These are phyloP conservation scores for Microchirus variegatus DNA, from an alignment of 2,797 vertebrate genomes.

Conservation along the genomic window DNA sequence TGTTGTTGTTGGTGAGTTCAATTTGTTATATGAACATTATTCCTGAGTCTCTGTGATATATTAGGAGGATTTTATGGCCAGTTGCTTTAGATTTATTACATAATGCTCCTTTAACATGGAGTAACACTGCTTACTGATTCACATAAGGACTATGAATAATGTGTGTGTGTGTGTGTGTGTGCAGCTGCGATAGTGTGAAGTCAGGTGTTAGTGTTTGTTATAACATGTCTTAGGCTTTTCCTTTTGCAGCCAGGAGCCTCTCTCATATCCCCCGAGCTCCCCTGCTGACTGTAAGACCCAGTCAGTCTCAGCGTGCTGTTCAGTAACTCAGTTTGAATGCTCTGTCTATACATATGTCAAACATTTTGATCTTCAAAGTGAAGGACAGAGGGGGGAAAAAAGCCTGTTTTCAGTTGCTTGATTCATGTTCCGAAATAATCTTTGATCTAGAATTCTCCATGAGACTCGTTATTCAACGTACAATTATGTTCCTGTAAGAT, in stretches of 20 bases:
- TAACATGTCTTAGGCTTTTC: conserved; percentile 19
- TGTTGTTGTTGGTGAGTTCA: no score
- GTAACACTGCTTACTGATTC: conserved; percentile 29
- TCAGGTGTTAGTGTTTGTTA: conserved; percentile 23
- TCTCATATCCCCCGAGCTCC: conserved; percentile 22
- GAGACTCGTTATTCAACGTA: conserved; percentile 23
- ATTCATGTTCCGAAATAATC: conserved; percentile 32
- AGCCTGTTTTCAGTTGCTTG: conserved; percentile 19
- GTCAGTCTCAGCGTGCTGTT: conserved; percentile 32
- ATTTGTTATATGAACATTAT: no score
- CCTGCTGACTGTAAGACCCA: conserved; percentile 26
- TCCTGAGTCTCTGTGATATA: no score
- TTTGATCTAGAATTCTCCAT: conserved; percentile 51
- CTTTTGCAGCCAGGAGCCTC: conserved; percentile 25
- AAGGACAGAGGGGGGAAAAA: conserved; percentile 32
- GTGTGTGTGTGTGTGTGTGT: conserved; percentile 4
- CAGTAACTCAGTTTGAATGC: conserved; percentile 46
- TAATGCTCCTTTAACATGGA: no score
- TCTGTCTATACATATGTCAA: conserved; percentile 49
- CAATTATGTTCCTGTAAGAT: conserved; percentile 28
- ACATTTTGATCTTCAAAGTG: conserved; percentile 63
- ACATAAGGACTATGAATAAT: conserved; percentile 24
- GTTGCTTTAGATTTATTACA: no score
- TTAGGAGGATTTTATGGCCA: no score
- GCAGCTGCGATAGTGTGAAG: conserved; percentile 17